These are phyloP conservation scores for Rafetus swinhoei DNA, from an alignment of 2,113 vertebrate species.

Conservation along the genomic window DNA sequence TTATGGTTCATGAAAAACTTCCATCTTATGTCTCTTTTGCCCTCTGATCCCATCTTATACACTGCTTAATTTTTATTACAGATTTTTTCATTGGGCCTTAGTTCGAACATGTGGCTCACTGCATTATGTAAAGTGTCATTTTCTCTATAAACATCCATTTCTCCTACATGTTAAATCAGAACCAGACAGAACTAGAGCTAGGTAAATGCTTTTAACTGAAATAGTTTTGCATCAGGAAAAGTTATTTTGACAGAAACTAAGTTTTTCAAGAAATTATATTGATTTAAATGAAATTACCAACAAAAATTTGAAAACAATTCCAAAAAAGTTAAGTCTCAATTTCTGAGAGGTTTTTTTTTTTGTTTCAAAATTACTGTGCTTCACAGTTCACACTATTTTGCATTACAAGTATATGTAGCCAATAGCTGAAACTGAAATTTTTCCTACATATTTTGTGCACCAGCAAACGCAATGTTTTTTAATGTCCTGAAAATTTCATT, in stretches of 20 bases:
- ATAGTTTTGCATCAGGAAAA: not conserved
- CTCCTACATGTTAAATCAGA: not conserved
- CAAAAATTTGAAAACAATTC: not conserved
- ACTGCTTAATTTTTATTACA: not conserved
- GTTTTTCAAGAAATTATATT: not conserved
- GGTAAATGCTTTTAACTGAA: not conserved
- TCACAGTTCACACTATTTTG: not conserved
- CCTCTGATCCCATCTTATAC: conserved; percentile 35
- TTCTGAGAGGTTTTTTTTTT: not conserved
- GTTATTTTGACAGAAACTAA: not conserved
- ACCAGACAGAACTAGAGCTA: not conserved
- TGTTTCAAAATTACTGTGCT: not conserved
- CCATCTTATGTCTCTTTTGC: conserved; percentile 56
- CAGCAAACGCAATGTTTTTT: not conserved
- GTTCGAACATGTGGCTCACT: not conserved
- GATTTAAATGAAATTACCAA: not conserved
- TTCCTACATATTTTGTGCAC: not conserved
- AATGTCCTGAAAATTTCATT: not conserved
- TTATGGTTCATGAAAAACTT: conserved; percentile 43
- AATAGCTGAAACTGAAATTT: not conserved
- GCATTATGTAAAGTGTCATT: not conserved
- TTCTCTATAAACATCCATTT: not conserved
- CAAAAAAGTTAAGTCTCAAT: not conserved
- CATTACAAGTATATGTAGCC: not conserved
- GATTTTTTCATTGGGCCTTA: not conserved